Percentiles rank a stretch among this genome's conserved stretches.
Evolutionary conservation across 1,140 invertebrate genomes (phyloP).

Genomic region (Drosophila orena): DNA sequence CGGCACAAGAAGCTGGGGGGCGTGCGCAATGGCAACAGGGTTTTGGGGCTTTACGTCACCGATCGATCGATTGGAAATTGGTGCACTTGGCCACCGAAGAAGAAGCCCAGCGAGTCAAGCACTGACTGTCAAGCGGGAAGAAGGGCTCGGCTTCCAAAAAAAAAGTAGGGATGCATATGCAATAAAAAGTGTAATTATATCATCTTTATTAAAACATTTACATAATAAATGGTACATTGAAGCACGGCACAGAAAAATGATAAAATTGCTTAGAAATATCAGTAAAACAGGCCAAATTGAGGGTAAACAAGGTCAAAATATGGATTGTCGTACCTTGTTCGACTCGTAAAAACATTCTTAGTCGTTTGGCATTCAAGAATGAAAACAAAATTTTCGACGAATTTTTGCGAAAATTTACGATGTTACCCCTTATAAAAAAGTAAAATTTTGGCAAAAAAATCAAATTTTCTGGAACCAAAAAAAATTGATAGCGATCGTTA

Average conservation of each 20-base stretch:
- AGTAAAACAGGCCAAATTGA: no score
- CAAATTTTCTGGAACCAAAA: not conserved
- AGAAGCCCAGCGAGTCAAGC: constrained; percentile 43
- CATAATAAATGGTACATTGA: no score
- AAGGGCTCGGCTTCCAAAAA: constrained; percentile 4
- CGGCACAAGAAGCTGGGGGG: constrained; percentile 26
- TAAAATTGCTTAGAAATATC: no score
- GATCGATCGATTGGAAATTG: constrained; percentile 62
- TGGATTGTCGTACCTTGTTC: not conserved
- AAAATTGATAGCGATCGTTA: not conserved
- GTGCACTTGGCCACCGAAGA: constrained; percentile 67
- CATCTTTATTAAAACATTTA: no score
- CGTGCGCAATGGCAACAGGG: constrained; percentile 53
- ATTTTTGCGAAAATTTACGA: not conserved
- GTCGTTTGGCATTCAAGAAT: not conserved
- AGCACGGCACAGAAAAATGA: no score
- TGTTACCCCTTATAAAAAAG: not conserved
- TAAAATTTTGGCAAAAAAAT: not conserved
- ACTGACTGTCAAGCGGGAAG: not conserved
- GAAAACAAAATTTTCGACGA: not conserved
- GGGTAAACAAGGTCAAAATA: not conserved
- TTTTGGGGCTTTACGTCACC: constrained; percentile 71
- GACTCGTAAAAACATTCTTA: not conserved
- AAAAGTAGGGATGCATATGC: constrained; percentile 7
- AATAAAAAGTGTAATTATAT: not conserved